phyloP scores from a whole-genome alignment of 2,113 vertebrate genomes.

The Pavo muticus region DNA sequence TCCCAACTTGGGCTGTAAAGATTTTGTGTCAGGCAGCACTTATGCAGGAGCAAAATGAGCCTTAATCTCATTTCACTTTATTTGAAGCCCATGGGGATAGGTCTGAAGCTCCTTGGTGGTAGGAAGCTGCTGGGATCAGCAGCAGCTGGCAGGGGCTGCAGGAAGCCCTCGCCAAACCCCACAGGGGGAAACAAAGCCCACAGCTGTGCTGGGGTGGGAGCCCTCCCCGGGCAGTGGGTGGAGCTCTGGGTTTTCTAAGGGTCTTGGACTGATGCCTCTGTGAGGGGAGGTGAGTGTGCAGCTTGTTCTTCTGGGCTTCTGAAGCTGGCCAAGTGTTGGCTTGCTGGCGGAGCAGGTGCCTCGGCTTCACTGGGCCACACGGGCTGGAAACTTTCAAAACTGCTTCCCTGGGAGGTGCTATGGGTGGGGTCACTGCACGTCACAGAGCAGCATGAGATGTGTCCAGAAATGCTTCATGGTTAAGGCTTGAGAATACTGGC shows the following conservation, averaged over 20 bases:
- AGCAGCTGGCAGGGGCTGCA: neutral
- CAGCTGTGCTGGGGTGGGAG: neutral
- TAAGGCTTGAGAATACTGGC: too few species aligned
- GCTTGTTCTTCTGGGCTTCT: too few species aligned
- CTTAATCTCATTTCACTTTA: neutral
- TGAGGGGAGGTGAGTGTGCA: accelerated
- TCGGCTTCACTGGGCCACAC: neutral
- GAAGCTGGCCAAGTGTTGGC: too few species aligned
- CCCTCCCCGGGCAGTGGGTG: accelerated
- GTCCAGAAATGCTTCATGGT: neutral
- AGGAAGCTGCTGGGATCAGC: neutral
- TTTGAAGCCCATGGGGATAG: neutral
- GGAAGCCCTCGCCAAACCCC: neutral
- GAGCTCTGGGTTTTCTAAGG: neutral
- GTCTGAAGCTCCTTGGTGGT: neutral
- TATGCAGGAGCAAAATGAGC: neutral
- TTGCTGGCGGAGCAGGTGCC: neutral
- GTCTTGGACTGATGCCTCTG: neutral
- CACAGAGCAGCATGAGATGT: neutral
- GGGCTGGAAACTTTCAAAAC: neutral
- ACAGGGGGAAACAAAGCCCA: accelerated
- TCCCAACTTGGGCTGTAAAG: neutral
- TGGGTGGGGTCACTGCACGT: neutral
- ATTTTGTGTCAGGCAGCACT: neutral
- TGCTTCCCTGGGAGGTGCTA: neutral